Conservation (phyloP, 2,797 vertebrate species). For the Craterocephalus amniculus region DNA sequence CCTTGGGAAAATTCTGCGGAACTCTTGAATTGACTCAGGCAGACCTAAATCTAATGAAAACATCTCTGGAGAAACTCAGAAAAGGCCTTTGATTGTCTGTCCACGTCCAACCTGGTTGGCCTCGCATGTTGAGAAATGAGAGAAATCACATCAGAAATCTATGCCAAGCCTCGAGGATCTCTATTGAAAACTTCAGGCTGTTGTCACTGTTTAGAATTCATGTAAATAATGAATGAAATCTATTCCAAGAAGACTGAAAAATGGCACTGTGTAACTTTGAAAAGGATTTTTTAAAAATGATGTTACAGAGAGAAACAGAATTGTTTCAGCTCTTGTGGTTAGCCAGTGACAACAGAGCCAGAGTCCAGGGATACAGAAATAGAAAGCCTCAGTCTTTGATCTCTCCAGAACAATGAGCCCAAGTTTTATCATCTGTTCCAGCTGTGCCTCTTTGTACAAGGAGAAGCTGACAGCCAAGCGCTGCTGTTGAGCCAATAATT, state of each 20-base stretch:
- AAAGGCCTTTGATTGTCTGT: not conserved
- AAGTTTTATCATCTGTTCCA: conserved; percentile 66
- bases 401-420: conserved; percentile 55
- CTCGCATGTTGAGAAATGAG: not conserved
- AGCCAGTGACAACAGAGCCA: conserved; percentile 33
- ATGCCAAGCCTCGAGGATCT: not conserved
- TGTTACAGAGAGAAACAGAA: not conserved
- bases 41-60: not conserved
- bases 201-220: not conserved
- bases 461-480: not conserved
- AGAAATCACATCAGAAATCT: not conserved
- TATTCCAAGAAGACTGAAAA: not conserved
- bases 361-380: conserved; percentile 61
- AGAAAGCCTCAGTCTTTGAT: conserved; percentile 63
- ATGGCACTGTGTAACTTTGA: not conserved
- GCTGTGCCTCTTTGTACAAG: conserved; percentile 52
- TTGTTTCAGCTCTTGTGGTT: conserved; percentile 9
- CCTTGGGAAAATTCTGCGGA: not conserved
- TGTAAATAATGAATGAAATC: not conserved
- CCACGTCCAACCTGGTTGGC: not conserved
- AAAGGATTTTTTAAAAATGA: not conserved
- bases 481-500: conserved; percentile 48
- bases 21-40: not conserved
- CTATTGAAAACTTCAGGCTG: not conserved
- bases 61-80: not conserved